Evolutionary conservation across 2,888 invertebrate genomes (phyloP).

Genomic region (Drosophila trichaetosa): DNA sequence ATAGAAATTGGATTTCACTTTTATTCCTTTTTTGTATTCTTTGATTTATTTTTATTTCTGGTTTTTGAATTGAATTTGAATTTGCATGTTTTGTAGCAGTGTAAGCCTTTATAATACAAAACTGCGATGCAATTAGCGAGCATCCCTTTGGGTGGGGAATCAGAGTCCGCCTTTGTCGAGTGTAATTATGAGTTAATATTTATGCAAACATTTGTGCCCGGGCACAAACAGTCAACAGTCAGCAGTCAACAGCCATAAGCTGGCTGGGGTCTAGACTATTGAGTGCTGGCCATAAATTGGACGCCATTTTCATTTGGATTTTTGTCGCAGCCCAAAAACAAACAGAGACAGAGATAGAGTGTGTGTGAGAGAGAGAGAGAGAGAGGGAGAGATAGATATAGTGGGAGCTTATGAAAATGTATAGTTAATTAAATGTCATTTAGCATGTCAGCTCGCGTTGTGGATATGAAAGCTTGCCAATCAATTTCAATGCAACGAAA

Average conservation of each 20-base stretch:
- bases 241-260: slow-evolving; percentile 17
- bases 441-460: not conserved
- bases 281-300: slow-evolving; percentile 42
- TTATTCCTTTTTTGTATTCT: not conserved
- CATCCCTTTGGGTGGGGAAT: slow-evolving; percentile 12
- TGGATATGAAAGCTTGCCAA: not conserved
- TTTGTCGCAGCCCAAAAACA: slow-evolving; percentile 18
- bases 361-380: no score
- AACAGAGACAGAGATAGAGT: not conserved
- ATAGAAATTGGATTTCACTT: not conserved
- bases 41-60: not conserved
- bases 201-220: slow-evolving; percentile 65
- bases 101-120: slow-evolving; percentile 7
- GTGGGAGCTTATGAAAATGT: slow-evolving; percentile 15
- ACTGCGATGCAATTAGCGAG: slow-evolving; percentile 56
- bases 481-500: not conserved
- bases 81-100: not conserved
- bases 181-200: slow-evolving; percentile 77
- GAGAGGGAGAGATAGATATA: not conserved
- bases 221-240: not conserved
- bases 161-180: slow-evolving; percentile 64
- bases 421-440: slow-evolving; percentile 59
- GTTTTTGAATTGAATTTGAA: not conserved
- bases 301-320: slow-evolving; percentile 66
- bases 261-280: slow-evolving; percentile 26